Evolutionary conservation across 1,140 invertebrate genomes (phyloP), one percentile per base, ranked within the genome.

Genomic region (Cydia strobilella): DNA sequence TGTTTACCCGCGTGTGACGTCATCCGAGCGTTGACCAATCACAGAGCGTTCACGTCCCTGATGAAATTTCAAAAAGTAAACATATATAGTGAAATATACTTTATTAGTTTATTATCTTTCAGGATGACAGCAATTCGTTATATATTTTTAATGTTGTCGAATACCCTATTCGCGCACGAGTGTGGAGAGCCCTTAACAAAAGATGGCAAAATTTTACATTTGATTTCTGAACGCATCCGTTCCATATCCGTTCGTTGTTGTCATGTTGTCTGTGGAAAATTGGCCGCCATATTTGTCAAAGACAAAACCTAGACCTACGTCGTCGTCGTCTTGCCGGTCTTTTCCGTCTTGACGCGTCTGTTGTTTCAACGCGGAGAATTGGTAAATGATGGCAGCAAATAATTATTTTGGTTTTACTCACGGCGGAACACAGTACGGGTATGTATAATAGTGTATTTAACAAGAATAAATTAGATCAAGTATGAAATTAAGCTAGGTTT

Each of bases 401-500:
- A 98, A 98, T 95, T 98, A 97, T 94, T 97, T 97, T 93, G 97
- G 97, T 85, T 98, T 97, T 95, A 96, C 96, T 87, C 97, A 97
- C 91, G 96, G 96, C 84, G 96, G 97, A 91, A 97, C 97, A 85
- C 97, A 98, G 94, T 97, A 98, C 93, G 96, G 96, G 96, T 97
- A 94, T 94, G 95, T 94, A 75, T 82, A 73, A 69, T 54, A 74
- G 71, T 72, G 15, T 74, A 82, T 75, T 79, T 77, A n/a, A 76
- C n/a, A 75, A 27, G 27, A 25, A 48, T 59, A 59, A 63, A 62
- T 69, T 78, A 77, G 72, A 9, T 73, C 9, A 77, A 78, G 76
- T 80, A 77, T 73, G 76, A 80, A 23, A 74, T 65, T 15, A 79
- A 77, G 74, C 66, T 73, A 73, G 77, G 74, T 74, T 80, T 66